Base-by-base conservation (phyloP, 2,113 vertebrate genomes). In the Capreolus pygargus region DNA sequence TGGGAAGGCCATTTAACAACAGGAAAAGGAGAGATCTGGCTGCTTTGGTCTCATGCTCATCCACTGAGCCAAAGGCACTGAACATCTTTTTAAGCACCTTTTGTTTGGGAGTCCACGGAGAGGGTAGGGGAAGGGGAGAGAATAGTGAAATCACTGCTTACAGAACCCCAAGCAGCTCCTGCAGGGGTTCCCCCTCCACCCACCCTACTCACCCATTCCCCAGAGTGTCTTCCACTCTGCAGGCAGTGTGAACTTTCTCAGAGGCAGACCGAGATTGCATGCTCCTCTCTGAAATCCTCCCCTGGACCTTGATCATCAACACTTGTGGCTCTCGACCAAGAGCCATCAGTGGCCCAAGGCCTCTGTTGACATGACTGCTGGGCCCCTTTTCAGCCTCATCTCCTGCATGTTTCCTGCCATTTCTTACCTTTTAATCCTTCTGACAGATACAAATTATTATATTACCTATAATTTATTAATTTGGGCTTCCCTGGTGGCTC, bases 341-440 rank as follows among this genome's bases (percentile, higher is more conserved):
- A 16, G 36, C n/a, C 81, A n/a, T 43, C 2, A 21, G 33, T 36
- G 57, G 27, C 33, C 7, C 10, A 15, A 54, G 9, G 1, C 17
- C n/a, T 94, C 67, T 58, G 27, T 2, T 15, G 33, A n/a, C 14
- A 2, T 55, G 30, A 30, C 14, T 1, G 23, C 50, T 14, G 12
- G 27, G 5, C 6, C 10, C 11, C 11, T 43, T 21, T 67, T 81
- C 47, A 84, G 8, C 47, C 36, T 95, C 60, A 64, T 84, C 58
- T 50, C 10, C 27, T 50, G 60, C 30, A 47, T 14, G 5, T 45
- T 61, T 43, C 10, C 60, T 54, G 57, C 1, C 52, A 74, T 93
- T 89, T 96, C 39, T 89, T 43, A 19, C 17, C 50, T 78, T 96
- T 92, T 54, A 93, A 43, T 57, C 43, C 6, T 47, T 92, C 78